Evolutionary conservation across 1,140 invertebrate species (phyloP).

Genomic region (Eumaeus atala): DNA sequence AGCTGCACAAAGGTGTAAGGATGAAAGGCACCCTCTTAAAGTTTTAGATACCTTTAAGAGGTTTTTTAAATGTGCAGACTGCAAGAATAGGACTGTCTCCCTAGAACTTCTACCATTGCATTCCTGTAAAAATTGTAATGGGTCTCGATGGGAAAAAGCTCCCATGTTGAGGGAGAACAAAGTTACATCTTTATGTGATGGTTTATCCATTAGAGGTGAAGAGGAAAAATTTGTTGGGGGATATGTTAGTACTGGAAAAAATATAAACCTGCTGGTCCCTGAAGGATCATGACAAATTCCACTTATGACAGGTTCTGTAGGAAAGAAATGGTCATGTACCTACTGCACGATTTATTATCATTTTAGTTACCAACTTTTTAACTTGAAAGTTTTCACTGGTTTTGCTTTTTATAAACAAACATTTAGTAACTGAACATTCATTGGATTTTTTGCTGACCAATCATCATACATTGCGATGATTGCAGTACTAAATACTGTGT

Average conservation of each 20-base stretch:
- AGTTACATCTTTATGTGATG: conserved; percentile 64
- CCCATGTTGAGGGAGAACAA: conserved; percentile 87
- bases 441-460: too few relatives aligned
- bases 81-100: conserved; percentile 86
- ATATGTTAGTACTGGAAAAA: conserved; percentile 70
- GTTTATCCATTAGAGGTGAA: conserved; percentile 81
- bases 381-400: too few relatives aligned
- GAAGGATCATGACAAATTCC: conserved; percentile 44
- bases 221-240: conserved; percentile 82
- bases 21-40: conserved; percentile 85
- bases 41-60: conserved; percentile 87
- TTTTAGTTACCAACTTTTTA: too few relatives aligned
- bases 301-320: too few relatives aligned
- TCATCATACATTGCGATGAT: too few relatives aligned
- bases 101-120: conserved; percentile 85
- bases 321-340: too few relatives aligned
- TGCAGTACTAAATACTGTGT: too few relatives aligned
- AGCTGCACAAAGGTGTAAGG: conserved; percentile 87
- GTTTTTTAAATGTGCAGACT: conserved; percentile 93
- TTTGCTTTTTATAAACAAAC: too few relatives aligned
- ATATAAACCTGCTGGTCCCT: conserved; percentile 81
- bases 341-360: too few relatives aligned
- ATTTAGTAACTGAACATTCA: too few relatives aligned
- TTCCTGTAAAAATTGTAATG: conserved; percentile 85
- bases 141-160: conserved; percentile 83